Evolutionary conservation across 1,140 invertebrate genomes (phyloP), one percentile per base, ranked within the genome.

Genomic region (Pantala flavescens): DNA sequence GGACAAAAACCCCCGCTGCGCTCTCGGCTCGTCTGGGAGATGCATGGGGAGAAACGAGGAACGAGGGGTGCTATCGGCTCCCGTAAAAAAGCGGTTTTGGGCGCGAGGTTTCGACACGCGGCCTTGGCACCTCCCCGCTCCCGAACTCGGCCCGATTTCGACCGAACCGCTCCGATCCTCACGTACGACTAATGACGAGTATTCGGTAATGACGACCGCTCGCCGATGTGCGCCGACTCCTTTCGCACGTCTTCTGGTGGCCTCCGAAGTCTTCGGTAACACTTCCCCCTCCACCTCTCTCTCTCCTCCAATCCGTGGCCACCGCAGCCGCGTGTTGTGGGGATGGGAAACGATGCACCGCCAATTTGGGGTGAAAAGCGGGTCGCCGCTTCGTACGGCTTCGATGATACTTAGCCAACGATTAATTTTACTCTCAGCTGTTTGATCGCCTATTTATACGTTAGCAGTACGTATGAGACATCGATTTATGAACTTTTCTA

Each of bases 351-450:
- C 70, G 74, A 49, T 84, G 83, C 81, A 78, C 82, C 82, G 81
- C 82, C 82, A 81, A 82, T 82, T 82, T 82, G 83, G 82, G 83
- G 81, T 76, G 77, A 9, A 36, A 36, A 36, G 28, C 28, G 28
- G 28, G 9, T 36, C 28, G 28, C 2, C 28, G 9, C 28, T 36
- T 36, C 3, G 3, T 36, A 36, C 28, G 28, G 28, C 28, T 36
- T 36, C 9, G 28, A 36, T 2, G 28, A 36, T n/a, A n/a, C n/a
- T n/a, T n/a, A n/a, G n/a, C n/a, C n/a, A n/a, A n/a, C n/a, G n/a
- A n/a, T n/a, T n/a, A n/a, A n/a, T n/a, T n/a, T n/a, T n/a, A n/a
- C n/a, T n/a, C n/a, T n/a, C n/a, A n/a, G n/a, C n/a, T n/a, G n/a
- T n/a, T n/a, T n/a, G n/a, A n/a, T n/a, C n/a, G n/a, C n/a, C n/a